Conservation (phyloP, 2,113 vertebrate species). For the Sapajus apella region DNA sequence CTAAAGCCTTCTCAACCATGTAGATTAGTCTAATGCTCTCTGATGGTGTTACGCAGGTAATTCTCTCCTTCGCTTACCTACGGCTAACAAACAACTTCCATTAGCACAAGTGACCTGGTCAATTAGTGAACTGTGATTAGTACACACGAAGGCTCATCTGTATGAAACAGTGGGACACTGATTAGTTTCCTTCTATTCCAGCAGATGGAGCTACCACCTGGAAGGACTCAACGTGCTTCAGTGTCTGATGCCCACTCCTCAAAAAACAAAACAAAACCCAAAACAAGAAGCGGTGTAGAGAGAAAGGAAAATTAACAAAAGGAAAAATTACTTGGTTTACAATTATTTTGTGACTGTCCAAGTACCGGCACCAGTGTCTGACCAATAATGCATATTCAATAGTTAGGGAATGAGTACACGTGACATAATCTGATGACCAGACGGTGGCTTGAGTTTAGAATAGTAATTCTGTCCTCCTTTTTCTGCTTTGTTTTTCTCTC, state of each 20-base stretch:
- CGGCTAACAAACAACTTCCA: neutral
- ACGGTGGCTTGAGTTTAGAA: neutral
- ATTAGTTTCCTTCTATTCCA: slow-evolving; percentile 1
- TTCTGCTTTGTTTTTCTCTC: neutral
- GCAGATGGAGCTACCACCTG: slow-evolving; percentile 52
- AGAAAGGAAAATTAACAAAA: neutral
- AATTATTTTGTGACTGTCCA: neutral
- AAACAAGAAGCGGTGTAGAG: neutral
- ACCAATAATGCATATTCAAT: neutral
- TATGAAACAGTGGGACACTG: neutral
- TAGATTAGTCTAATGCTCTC: slow-evolving; percentile 36
- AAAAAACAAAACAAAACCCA: neutral
- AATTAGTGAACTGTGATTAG: neutral
- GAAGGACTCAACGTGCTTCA: neutral
- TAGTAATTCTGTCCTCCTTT: neutral
- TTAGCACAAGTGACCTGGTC: neutral
- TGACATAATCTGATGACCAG: neutral
- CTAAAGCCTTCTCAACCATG: slow-evolving; percentile 39
- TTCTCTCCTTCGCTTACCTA: neutral
- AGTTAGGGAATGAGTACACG: neutral
- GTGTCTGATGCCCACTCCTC: neutral
- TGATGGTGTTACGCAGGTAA: neutral
- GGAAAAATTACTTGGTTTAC: neutral
- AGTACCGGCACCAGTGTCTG: neutral
- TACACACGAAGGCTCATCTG: neutral